phyloP scores from a whole-genome alignment of 37 sponge, comb jelly and placozoan genomes.

The Mnemiopsis leidyi region DNA sequence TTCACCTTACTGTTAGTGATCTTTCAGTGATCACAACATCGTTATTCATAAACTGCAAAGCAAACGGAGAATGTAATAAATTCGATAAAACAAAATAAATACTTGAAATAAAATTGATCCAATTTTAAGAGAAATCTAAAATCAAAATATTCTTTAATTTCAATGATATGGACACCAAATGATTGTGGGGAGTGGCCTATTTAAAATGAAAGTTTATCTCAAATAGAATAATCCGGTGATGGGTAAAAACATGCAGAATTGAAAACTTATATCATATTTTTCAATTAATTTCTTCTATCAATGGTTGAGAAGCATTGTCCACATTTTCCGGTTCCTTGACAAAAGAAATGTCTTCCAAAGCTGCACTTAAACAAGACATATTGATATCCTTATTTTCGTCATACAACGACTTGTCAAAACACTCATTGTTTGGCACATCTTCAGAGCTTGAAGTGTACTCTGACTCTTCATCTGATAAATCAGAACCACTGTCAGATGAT shows the following conservation, averaged over 20 bases:
- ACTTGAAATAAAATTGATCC: no score
- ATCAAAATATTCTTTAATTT: no score
- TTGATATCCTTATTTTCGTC: not conserved
- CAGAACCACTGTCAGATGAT: not conserved
- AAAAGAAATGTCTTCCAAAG: not conserved
- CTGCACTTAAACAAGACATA: not conserved
- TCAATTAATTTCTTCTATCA: constrained; percentile 15
- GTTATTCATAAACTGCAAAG: no score
- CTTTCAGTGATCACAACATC: no score
- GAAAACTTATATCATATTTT: not conserved
- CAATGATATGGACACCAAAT: no score
- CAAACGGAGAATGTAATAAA: no score
- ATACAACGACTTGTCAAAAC: not conserved
- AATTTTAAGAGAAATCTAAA: no score
- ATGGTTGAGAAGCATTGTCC: not conserved
- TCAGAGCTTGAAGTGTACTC: not conserved
- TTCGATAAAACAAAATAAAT: no score
- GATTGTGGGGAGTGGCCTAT: no score
- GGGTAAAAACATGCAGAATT: not conserved
- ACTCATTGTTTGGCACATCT: not conserved
- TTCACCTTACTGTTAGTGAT: no score
- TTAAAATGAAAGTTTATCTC: no score
- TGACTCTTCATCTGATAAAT: not conserved
- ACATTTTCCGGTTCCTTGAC: not conserved
- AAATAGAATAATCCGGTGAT: no score